A percentile compares a stretch with the other conserved stretches of the same genome.
Evolutionary conservation across 2,113 vertebrate species (phyloP).

Genomic region (Thryonomys swinderianus): DNA sequence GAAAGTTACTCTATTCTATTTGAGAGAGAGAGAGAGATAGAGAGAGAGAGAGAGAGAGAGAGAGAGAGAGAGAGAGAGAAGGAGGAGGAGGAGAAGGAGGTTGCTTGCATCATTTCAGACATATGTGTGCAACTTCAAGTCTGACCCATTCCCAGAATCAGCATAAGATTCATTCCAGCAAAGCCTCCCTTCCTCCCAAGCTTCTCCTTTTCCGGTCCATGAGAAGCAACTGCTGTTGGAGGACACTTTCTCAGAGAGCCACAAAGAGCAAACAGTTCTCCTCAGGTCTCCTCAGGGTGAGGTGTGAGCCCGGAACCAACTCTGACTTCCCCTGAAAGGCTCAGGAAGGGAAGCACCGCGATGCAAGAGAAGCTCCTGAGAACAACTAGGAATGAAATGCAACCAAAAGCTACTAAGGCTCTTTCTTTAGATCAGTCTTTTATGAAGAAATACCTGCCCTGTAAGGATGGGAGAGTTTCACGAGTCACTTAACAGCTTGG

Average conservation of each 20-base stretch:
- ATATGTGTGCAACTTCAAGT: neutral
- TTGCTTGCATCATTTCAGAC: neutral
- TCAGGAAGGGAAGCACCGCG: neutral
- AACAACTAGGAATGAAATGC: neutral
- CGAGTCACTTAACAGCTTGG: neutral
- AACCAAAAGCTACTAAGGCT: neutral
- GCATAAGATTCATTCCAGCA: constrained; percentile 20
- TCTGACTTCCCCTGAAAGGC: neutral
- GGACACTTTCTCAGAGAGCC: constrained; percentile 10
- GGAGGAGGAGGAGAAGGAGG: no score
- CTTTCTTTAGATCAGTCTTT: constrained; percentile 25
- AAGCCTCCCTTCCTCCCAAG: constrained; percentile 2
- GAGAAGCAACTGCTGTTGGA: neutral
- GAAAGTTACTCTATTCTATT: neutral
- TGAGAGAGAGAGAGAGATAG: no score
- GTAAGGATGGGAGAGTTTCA: neutral
- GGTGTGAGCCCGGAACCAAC: neutral
- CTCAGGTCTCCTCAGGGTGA: neutral
- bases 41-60: no score
- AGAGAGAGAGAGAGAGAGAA: no score
- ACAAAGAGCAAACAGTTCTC: neutral
- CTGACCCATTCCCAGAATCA: neutral
- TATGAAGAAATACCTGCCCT: constrained; percentile 25
- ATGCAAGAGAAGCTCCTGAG: neutral
- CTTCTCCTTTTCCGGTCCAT: neutral